phyloP scores from a whole-genome alignment of 2,113 vertebrate species.

The Brevimyrus niger region DNA sequence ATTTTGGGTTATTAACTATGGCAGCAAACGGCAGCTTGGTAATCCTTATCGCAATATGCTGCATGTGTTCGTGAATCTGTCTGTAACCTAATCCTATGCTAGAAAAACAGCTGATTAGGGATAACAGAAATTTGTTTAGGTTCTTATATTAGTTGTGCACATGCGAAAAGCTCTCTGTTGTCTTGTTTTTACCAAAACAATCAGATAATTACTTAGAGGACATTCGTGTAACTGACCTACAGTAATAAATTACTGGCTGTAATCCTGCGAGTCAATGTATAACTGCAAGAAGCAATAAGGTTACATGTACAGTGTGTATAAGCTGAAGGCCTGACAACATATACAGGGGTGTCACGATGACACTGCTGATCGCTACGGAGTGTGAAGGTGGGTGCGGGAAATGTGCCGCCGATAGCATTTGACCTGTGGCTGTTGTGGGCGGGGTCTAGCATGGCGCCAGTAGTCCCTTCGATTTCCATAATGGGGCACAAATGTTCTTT shows the following conservation, averaged over 20 bases:
- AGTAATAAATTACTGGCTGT: neutral
- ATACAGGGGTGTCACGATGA: neutral
- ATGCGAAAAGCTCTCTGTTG: neutral
- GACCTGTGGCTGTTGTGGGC: neutral
- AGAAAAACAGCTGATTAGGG: neutral
- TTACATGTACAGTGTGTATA: neutral
- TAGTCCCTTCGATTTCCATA: neutral
- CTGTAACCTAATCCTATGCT: neutral
- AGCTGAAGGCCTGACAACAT: neutral
- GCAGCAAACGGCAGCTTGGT: constrained; percentile 39
- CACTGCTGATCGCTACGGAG: neutral
- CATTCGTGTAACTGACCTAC: neutral
- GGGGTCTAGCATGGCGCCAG: neutral
- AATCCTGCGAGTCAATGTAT: neutral
- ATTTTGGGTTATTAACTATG: constrained; percentile 41
- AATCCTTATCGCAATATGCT: constrained; percentile 56
- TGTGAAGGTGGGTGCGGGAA: neutral
- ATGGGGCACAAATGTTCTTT: neutral
- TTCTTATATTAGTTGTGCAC: neutral
- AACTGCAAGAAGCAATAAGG: neutral
- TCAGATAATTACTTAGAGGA: neutral
- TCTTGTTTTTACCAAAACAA: neutral
- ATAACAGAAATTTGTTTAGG: neutral
- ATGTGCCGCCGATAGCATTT: neutral
- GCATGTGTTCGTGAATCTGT: neutral